Evolutionary conservation across 1,140 invertebrate genomes (phyloP).

Genomic region (Eufriesea mexicana): DNA sequence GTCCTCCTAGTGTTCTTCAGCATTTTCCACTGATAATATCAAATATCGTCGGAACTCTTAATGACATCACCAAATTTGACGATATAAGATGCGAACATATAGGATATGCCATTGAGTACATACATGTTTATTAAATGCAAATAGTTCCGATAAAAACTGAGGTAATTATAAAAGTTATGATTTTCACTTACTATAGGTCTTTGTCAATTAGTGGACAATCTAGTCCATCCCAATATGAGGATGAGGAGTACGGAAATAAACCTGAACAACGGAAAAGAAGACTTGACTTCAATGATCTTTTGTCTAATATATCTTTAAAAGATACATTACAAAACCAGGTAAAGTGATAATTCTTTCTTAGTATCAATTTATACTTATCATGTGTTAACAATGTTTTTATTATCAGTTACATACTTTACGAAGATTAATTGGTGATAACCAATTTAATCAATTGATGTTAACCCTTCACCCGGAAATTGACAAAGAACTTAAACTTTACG

Average conservation of each 20-base stretch:
- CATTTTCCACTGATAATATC: conserved; percentile 90
- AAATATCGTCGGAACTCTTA: conserved; percentile 91
- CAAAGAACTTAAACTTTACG: conserved; percentile 86
- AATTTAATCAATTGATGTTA: conserved; percentile 88
- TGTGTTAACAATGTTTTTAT: not conserved
- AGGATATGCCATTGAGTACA: conserved; percentile 87
- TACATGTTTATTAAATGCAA: not conserved
- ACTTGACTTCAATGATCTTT: conserved; percentile 86
- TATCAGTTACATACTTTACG: conserved; percentile 85
- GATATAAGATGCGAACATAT: conserved; percentile 88
- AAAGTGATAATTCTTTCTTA: conserved; percentile 54
- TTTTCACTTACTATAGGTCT: conserved; percentile 74
- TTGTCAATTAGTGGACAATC: conserved; percentile 80
- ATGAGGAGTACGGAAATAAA: conserved; percentile 82
- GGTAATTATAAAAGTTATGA: not conserved
- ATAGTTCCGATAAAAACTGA: not conserved
- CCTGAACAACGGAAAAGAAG: conserved; percentile 84
- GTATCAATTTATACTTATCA: conserved; percentile 18
- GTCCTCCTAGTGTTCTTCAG: conserved; percentile 85
- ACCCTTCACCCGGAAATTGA: conserved; percentile 87
- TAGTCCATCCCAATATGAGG: conserved; percentile 76
- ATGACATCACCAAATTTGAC: conserved; percentile 91
- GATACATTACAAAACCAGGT: conserved; percentile 87
- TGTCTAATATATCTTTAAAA: conserved; percentile 87
- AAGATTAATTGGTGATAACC: conserved; percentile 85